A percentile compares a stretch with the other conserved stretches of the same genome.
Conservation (phyloP, 1,140 invertebrate genomes). For the Pseudomyrmex concolor region DNA sequence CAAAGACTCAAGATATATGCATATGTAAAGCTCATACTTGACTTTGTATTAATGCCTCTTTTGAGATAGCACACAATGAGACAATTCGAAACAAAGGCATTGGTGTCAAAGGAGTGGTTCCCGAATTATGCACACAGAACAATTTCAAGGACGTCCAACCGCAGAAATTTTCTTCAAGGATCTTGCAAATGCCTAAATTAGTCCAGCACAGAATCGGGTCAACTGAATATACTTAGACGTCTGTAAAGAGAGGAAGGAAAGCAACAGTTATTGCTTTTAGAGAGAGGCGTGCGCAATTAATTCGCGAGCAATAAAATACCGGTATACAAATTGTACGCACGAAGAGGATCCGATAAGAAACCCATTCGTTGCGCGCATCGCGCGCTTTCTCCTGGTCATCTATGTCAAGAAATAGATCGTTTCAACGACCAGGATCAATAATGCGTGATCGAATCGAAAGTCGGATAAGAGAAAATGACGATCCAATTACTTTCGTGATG, state of each 20-base stretch:
- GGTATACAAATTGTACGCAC: background rate
- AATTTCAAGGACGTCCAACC: background rate
- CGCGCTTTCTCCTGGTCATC: slow-evolving; percentile 24
- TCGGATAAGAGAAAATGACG: slow-evolving; percentile 44
- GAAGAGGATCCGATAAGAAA: slow-evolving; percentile 20
- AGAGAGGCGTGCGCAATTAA: background rate
- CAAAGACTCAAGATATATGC: background rate
- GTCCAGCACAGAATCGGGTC: background rate
- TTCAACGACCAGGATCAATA: slow-evolving; percentile 9
- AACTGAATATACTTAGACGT: too few species aligned
- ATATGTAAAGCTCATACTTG: too few species aligned
- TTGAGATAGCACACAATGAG: background rate
- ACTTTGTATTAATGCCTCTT: too few species aligned
- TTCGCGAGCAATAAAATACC: background rate
- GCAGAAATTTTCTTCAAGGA: background rate
- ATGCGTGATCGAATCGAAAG: slow-evolving; percentile 30
- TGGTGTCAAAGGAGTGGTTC: background rate
- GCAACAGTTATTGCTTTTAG: too few species aligned
- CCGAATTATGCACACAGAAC: background rate
- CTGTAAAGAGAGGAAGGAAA: background rate
- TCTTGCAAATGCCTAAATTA: background rate
- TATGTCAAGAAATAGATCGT: slow-evolving; percentile 23
- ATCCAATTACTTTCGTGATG: slow-evolving; percentile 46
- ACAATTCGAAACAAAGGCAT: background rate
- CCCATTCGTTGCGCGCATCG: background rate